phyloP scores from a whole-genome alignment of 2,113 vertebrate genomes.

The Sceloporus undulatus region DNA sequence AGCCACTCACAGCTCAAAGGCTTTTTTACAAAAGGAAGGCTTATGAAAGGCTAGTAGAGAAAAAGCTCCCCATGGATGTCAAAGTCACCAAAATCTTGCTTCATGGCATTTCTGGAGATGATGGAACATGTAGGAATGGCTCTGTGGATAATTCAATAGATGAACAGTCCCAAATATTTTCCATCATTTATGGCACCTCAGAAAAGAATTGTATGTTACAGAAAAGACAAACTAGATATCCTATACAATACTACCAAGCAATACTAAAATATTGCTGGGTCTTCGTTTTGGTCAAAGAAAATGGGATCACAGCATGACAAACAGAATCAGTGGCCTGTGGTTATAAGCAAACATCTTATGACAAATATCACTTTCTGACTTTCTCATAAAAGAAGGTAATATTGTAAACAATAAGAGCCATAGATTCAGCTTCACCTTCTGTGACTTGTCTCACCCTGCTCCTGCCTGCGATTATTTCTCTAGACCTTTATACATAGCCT shows the following conservation, averaged over 20 bases:
- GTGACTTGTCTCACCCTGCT: background rate
- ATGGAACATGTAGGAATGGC: too few relatives aligned
- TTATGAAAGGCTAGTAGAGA: too few relatives aligned
- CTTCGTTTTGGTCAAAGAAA: background rate
- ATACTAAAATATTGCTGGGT: background rate
- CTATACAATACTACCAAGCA: background rate
- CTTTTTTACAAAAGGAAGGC: too few relatives aligned
- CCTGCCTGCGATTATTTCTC: background rate
- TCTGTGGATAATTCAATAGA: too few relatives aligned
- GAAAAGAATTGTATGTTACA: background rate
- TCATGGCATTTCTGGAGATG: too few relatives aligned
- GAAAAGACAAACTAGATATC: background rate
- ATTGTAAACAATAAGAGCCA: constrained; percentile 8
- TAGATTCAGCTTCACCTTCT: background rate
- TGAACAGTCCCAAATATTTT: background rate
- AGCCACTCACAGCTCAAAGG: too few relatives aligned
- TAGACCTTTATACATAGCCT: background rate
- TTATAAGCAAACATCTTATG: background rate
- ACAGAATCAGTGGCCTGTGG: background rate
- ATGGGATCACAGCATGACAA: background rate
- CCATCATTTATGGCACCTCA: background rate
- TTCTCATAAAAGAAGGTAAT: background rate
- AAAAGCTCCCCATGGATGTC: too few relatives aligned
- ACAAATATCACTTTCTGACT: background rate
- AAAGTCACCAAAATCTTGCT: too few relatives aligned